phyloP scores from a whole-genome alignment of 2,797 vertebrate genomes.

The Megalops cyprinoides region DNA sequence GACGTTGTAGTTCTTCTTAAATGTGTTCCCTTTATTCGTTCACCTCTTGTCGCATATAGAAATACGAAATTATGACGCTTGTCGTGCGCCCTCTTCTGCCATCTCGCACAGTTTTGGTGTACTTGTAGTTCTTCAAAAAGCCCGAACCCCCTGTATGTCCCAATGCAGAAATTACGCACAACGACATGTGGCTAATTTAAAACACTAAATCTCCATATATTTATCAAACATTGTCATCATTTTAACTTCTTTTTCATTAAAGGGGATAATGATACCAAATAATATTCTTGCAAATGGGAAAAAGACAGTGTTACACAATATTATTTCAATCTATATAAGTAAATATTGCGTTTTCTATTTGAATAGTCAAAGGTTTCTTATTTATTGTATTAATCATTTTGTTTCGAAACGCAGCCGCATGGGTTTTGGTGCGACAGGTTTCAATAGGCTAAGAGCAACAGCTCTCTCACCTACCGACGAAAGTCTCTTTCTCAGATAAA shows the following conservation, averaged over 20 bases:
- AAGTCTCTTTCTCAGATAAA: background rate
- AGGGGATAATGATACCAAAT: no score
- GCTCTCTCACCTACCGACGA: background rate
- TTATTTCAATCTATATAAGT: background rate
- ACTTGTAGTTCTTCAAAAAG: conserved; percentile 6
- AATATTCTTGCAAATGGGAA: no score
- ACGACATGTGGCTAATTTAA: background rate
- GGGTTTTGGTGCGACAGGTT: no score
- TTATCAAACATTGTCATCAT: no score
- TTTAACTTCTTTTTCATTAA: no score
- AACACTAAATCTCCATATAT: background rate
- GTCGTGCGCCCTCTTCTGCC: background rate
- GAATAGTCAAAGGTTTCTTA: background rate
- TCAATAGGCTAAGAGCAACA: no score
- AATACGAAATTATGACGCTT: background rate
- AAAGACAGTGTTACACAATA: background rate
- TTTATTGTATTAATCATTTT: no score
- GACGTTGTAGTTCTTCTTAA: conserved; percentile 5
- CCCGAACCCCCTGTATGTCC: background rate
- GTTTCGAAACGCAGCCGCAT: background rate
- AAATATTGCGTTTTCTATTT: background rate
- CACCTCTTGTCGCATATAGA: background rate
- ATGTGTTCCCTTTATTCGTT: no score
- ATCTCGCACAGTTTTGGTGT: background rate
- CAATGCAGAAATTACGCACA: background rate